Conservation (phyloP, 2,797 vertebrate genomes). For the Oreochromis grahami region DNA sequence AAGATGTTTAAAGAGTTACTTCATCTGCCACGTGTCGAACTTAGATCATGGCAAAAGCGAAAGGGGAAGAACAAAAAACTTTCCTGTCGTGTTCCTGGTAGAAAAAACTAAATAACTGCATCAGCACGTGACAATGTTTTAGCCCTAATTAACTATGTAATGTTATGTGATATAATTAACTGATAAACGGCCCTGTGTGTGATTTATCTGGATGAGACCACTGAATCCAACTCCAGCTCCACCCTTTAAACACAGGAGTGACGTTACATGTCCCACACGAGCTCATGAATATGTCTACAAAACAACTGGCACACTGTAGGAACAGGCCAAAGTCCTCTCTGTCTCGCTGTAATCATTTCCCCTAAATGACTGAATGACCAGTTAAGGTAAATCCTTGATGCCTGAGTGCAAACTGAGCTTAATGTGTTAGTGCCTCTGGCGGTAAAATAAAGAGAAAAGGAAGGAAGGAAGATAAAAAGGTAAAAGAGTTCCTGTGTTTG, state of each 20-base stretch:
- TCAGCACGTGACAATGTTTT: neutral
- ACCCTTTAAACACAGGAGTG: constrained; percentile 19
- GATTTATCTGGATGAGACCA: neutral
- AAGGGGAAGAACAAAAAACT: neutral
- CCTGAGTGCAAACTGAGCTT: constrained; percentile 69
- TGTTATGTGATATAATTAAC: neutral
- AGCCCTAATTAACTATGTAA: neutral
- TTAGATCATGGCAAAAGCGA: neutral
- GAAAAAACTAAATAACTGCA: neutral
- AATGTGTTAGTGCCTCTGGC: constrained; percentile 69
- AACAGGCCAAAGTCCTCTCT: neutral
- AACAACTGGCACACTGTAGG: constrained; percentile 2
- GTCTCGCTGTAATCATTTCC: neutral
- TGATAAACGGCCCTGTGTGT: neutral
- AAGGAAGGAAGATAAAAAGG: neutral
- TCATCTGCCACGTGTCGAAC: neutral
- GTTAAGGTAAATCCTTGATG: constrained; percentile 58
- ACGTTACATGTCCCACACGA: constrained; percentile 14
- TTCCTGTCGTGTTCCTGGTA: neutral
- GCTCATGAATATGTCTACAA: constrained; percentile 1
- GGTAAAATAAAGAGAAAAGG: neutral
- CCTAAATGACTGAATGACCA: constrained; percentile 29
- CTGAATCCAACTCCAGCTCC: neutral
- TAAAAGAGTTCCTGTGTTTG: constrained; percentile 34
- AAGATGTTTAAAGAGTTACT: neutral